Evolutionary conservation across 2,797 vertebrate species (phyloP), one percentile per base, ranked within the genome.

Genomic region (Eleutherodactylus coqui): DNA sequence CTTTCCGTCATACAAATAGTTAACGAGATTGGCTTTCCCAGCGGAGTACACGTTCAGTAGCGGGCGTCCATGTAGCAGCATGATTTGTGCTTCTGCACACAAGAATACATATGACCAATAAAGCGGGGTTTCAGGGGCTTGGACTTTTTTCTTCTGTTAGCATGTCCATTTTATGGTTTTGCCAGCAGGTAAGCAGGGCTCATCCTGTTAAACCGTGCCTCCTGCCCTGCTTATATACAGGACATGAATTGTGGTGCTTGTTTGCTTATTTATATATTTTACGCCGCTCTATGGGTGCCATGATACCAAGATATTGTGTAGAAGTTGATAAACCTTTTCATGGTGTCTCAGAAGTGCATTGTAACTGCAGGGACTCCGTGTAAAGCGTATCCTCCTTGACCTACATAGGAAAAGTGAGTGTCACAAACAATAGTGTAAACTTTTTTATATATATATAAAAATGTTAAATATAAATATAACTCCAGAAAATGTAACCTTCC

Each of bases 1-100:
- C 43, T 4, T 27, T 27, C 14, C 9, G 6, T 11, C 24, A 10
- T 34, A 49, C 21, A 62, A 29, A 8, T 62, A 29, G 14, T 80
- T 32, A 1, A 60, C 51, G 27, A 29, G 3, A 67, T 36, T 49
- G 5, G 19, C 19, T 27, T 53, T 27, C 16, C 38, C 32, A 53
- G 14, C 24, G 38, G 45, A 14, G 55, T 73, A 27, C 36, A 55
- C 53, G 45, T 53, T 6, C 49, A 55, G 51, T 16, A 17, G 36
- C n/a, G 32, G 19, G 17, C 4, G 21, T 16, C 51, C 11, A 10
- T 43, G 9, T n/a, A 41, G 36, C 4, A 29, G 80, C 80, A 82
- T 82, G 80, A 7, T 17, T 38, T 78, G 53, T 60, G 76, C 7
- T 38, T 78, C 27, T 45, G 69, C 69, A n/a, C 21, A 43, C 11